Conservation (phyloP, 1,140 invertebrate species). For the Teleogryllus occipitalis region DNA sequence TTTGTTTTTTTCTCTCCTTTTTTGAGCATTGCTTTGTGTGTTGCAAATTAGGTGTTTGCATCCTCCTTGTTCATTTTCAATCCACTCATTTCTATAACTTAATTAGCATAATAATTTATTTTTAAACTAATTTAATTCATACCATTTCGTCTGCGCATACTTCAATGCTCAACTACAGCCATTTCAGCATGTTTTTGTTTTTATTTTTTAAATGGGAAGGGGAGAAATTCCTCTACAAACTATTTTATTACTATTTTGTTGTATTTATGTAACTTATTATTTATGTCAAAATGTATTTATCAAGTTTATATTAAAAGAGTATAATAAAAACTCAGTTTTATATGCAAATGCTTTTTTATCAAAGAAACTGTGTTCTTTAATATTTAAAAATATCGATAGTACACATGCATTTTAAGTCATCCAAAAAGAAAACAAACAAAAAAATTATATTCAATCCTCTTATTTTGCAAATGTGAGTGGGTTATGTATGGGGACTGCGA, state of each 20-base stretch:
- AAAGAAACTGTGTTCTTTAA: not conserved
- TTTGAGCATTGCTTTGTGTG: not conserved
- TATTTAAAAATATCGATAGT: not conserved
- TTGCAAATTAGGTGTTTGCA: not conserved
- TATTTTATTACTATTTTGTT: slow-evolving; percentile 6
- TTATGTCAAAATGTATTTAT: slow-evolving; percentile 2
- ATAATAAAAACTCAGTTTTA: not conserved
- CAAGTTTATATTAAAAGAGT: slow-evolving; percentile 6
- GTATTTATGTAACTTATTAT: slow-evolving; percentile 2
- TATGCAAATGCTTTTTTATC: slow-evolving; percentile 5
- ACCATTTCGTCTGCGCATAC: not conserved
- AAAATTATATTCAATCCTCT: slow-evolving; percentile 1
- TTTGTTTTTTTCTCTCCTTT: not conserved
- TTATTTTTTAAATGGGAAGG: not conserved
- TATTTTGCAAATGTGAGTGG: not conserved
- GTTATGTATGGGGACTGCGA: not conserved
- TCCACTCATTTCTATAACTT: not conserved
- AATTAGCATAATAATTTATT: not conserved
- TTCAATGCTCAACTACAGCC: not conserved
- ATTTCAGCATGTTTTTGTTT: not conserved
- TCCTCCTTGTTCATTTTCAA: slow-evolving; percentile 1
- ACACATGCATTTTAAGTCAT: not conserved
- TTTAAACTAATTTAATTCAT: slow-evolving; percentile 6
- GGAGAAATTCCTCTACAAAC: not conserved
- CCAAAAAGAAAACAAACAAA: not conserved